Evolutionary conservation across 1,140 invertebrate genomes (phyloP), one percentile per base, ranked within the genome.

Genomic region (Aphelinus certus): DNA sequence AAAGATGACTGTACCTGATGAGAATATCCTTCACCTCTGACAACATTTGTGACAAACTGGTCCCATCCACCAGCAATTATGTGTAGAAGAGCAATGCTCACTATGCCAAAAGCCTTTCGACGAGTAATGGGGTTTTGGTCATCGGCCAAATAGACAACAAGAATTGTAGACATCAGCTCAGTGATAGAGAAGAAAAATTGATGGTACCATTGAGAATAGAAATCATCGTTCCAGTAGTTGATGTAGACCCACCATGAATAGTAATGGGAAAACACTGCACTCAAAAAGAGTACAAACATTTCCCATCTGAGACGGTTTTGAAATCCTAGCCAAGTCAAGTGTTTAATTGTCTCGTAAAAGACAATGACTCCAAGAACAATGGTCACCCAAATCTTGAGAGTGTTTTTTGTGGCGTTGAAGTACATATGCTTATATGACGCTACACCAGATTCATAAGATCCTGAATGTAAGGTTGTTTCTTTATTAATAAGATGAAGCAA

Each of bases 191-290:
- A 94, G 82, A 94, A 93, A 76, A 94, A 83, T 80, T 95, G 94
- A 83, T 94, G 92, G 77, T 92, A 91, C 92, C 92, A 93, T 79
- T 93, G 92, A 7, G 88, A 91, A 84, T 94, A 95, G 80, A 93
- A 95, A 69, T 94, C 93, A 77, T 95, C 94, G 80, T 96, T 96
- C 89, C 93, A 94, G 81, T 95, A 95, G 85, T 94, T 95, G 71
- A 95, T 92, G 78, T 93, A 94, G 43, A 91, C 91, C 94, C 94
- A 96, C 93, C 93, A 95, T 1, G 93, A 91, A 81, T 95, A 95
- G 81, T 95, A 95, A 81, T 96, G 93, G 1, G 94, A 94, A 82
- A 94, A 95, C 68, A 95, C 85, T 45, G 93, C 92, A 9, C 91
- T 88, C 3, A 91, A 78, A 80, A 95, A 94, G 1, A 95, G 87